Conservation (phyloP, 2,888 invertebrate genomes). For the Lapara coniferarum region DNA sequence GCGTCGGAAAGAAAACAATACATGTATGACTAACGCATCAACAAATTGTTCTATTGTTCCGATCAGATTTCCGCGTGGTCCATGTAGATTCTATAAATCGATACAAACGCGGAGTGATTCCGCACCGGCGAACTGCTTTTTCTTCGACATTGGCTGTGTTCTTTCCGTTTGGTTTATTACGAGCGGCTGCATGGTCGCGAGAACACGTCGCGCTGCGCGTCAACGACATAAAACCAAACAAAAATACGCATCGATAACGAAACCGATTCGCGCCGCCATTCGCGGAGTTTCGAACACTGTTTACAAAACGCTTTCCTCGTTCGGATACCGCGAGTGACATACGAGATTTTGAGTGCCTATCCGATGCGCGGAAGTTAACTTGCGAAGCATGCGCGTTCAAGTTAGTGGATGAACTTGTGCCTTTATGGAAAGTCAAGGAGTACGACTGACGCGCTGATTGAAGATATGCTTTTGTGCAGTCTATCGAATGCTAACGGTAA, state of each 20-base stretch:
- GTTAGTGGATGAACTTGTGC: constrained; percentile 53
- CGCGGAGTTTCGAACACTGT: constrained; percentile 58
- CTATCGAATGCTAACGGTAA: constrained; percentile 49
- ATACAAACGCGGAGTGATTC: constrained; percentile 39
- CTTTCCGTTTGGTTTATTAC: constrained; percentile 55
- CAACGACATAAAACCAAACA: constrained; percentile 46
- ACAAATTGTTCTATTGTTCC: constrained; percentile 47
- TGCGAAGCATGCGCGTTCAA: constrained; percentile 33
- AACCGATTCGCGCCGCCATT: constrained; percentile 43
- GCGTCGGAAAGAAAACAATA: constrained; percentile 33
- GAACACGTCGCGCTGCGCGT: constrained; percentile 56
- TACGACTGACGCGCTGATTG: constrained; percentile 46
- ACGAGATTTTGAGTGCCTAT: constrained; percentile 36
- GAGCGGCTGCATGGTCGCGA: constrained; percentile 63
- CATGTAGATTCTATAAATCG: constrained; percentile 37
- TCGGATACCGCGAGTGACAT: constrained; percentile 43
- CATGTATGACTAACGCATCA: constrained; percentile 39
- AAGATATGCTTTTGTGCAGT: constrained; percentile 38
- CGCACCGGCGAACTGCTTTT: constrained; percentile 44
- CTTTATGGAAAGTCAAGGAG: constrained; percentile 63
- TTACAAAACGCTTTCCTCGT: constrained; percentile 40
- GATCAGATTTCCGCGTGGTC: constrained; percentile 36
- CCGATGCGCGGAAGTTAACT: constrained; percentile 53
- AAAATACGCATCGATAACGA: constrained; percentile 37
- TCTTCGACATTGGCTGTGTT: constrained; percentile 40